Conservation (phyloP, 2,888 invertebrate genomes). For the Calameuta idolon region DNA sequence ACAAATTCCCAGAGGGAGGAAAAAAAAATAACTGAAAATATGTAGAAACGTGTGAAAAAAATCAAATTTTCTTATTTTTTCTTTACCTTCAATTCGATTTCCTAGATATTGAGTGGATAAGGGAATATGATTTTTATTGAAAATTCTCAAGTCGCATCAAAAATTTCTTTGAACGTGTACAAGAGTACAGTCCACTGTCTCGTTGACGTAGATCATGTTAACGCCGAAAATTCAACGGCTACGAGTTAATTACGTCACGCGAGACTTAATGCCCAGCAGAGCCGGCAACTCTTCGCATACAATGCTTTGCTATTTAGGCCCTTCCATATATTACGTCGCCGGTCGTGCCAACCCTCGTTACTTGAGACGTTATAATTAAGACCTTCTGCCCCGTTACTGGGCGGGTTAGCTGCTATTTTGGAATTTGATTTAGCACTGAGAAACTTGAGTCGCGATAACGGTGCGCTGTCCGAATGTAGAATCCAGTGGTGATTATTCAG, state of each 20-base stretch:
- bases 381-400: constrained; percentile 31
- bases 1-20: background rate
- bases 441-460: constrained; percentile 7
- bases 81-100: background rate
- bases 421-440: constrained; percentile 33
- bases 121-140: constrained; percentile 5
- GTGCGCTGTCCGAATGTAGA: background rate
- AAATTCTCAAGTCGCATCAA: background rate
- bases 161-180: constrained; percentile 1
- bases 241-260: constrained; percentile 56
- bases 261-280: constrained; percentile 51
- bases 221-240: constrained; percentile 51
- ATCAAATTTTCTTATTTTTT: background rate
- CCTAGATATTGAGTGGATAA: background rate
- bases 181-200: constrained; percentile 12
- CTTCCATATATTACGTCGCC: constrained; percentile 49
- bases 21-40: background rate
- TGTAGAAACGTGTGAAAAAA: background rate
- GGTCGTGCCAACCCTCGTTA: constrained; percentile 45
- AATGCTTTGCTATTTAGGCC: constrained; percentile 50
- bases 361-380: constrained; percentile 54
- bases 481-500: background rate
- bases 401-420: constrained; percentile 26
- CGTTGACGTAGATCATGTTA: constrained; percentile 33
- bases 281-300: constrained; percentile 36